phyloP scores from a whole-genome alignment of 2,113 vertebrate genomes.

The Formicarius rufipectus region DNA sequence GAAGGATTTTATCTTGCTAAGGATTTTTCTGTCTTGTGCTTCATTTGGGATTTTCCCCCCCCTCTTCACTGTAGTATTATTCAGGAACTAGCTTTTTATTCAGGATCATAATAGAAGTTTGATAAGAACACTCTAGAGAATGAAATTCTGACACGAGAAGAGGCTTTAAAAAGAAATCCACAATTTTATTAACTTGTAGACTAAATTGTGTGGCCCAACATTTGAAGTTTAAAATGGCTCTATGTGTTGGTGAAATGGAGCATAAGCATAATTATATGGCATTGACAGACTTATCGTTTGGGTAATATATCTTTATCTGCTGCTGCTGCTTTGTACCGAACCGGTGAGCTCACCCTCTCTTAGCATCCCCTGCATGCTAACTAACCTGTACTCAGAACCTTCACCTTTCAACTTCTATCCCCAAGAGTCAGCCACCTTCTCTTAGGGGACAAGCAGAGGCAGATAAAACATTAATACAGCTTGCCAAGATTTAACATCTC shows the following conservation, averaged over 20 bases:
- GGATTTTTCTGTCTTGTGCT: not conserved
- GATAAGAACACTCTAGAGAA: constrained; percentile 22
- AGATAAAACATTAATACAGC: not conserved
- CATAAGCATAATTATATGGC: not conserved
- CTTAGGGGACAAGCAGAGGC: not conserved
- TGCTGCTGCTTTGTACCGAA: not conserved
- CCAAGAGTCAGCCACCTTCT: not conserved
- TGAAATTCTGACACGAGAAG: not conserved
- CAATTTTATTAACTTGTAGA: not conserved
- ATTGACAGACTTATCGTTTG: not conserved
- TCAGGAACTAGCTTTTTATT: not conserved
- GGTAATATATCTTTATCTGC: not conserved
- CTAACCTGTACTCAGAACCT: not conserved
- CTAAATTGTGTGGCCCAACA: not conserved
- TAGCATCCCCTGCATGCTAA: not conserved
- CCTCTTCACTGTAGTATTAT: not conserved
- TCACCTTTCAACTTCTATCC: not conserved
- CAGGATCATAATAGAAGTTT: not conserved
- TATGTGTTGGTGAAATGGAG: not conserved
- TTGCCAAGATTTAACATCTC: not conserved
- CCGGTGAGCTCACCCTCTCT: not conserved
- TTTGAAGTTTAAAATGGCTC: not conserved
- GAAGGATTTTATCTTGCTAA: not conserved
- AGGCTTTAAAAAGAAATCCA: not conserved
- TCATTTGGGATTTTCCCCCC: not conserved